phyloP scores from a whole-genome alignment of 1,140 invertebrate genomes.

The Meloidogyne floridensis region DNA sequence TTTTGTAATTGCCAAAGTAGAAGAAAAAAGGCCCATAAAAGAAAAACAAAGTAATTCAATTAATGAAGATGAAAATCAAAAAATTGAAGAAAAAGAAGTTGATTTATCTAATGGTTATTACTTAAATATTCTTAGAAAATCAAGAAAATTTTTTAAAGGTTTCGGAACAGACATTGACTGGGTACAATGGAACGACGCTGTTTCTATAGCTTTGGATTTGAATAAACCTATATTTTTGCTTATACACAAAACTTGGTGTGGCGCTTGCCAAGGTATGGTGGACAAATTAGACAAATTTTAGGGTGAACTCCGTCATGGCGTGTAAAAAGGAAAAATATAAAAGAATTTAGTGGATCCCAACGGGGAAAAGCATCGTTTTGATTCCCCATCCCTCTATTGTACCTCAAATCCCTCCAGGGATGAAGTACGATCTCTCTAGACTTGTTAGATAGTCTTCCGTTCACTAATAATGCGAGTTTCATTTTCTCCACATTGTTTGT shows the following conservation, averaged over 20 bases:
- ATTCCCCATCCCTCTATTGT: too few relatives aligned
- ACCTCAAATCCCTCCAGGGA: neutral
- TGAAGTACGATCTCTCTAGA: neutral
- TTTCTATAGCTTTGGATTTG: constrained; percentile 57
- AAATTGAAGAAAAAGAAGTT: neutral
- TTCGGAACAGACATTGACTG: constrained; percentile 60
- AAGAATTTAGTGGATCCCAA: too few relatives aligned
- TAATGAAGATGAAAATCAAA: neutral
- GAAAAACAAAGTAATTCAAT: constrained; percentile 2
- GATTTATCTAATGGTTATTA: constrained; percentile 5
- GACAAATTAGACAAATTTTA: too few relatives aligned
- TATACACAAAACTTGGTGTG: constrained; percentile 65
- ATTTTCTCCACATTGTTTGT: too few relatives aligned
- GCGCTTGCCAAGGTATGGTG: constrained; percentile 58
- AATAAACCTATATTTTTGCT: constrained; percentile 65
- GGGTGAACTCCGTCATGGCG: too few relatives aligned
- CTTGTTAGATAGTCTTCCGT: too few relatives aligned
- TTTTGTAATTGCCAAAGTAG: neutral
- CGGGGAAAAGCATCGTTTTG: too few relatives aligned
- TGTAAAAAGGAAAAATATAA: too few relatives aligned
- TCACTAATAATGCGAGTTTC: too few relatives aligned
- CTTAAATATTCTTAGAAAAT: neutral
- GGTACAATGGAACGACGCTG: constrained; percentile 57
- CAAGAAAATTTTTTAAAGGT: constrained; percentile 10
- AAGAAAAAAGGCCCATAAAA: neutral